Conservation (phyloP, 2,797 vertebrate species). For the Argya squamiceps region DNA sequence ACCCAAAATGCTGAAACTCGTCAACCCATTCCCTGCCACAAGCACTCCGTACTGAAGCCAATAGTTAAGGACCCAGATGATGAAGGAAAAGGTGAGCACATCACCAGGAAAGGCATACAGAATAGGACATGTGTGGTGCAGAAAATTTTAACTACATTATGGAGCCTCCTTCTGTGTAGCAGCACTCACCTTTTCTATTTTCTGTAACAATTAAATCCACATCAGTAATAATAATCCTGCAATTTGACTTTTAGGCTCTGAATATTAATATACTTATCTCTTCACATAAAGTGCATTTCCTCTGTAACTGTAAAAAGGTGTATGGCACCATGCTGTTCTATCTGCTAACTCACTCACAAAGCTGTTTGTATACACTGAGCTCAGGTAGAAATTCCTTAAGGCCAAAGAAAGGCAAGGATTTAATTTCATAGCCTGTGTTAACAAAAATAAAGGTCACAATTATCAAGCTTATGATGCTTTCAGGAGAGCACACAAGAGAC, state of each 20-base stretch:
- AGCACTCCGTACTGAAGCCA: background rate
- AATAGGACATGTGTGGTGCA: accelerated
- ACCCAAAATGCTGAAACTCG: background rate
- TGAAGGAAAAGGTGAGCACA: background rate
- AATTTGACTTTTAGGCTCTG: background rate
- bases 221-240: background rate
- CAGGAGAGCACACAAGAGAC: background rate
- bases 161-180: background rate
- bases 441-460: background rate
- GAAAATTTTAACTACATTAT: background rate
- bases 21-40: background rate
- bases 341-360: background rate
- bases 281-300: background rate
- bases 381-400: background rate
- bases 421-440: background rate
- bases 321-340: background rate
- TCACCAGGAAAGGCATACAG: background rate
- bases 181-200: background rate
- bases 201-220: background rate
- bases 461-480: background rate
- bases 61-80: background rate
- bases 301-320: background rate
- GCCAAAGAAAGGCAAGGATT: background rate
- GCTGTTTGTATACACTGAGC: background rate
- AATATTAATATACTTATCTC: background rate